Evolutionary conservation across 2,797 vertebrate species (phyloP).

Genomic region (Rhabdomys pumilio): DNA sequence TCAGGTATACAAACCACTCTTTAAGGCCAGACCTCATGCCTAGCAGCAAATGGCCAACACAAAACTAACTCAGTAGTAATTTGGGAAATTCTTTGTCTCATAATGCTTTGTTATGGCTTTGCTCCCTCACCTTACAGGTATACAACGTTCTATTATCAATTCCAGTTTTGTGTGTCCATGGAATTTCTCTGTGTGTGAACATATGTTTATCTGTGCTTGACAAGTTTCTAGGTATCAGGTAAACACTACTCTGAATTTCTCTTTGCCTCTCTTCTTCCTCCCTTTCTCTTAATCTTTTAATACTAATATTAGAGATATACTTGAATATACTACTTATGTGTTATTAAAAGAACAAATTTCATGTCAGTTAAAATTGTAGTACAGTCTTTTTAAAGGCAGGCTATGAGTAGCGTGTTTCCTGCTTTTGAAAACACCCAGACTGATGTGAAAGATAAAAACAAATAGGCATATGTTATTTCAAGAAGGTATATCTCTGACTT

Average conservation of each 20-base stretch:
- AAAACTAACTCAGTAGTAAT: background rate
- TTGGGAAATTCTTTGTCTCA: background rate
- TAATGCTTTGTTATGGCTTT: background rate
- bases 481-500: background rate
- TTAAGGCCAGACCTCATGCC: background rate
- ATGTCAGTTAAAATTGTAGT: slow-evolving; percentile 39
- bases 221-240: background rate
- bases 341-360: background rate
- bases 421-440: background rate
- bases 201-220: background rate
- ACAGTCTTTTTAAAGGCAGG: background rate
- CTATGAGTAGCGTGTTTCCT: background rate
- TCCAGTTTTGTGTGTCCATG: background rate
- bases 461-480: background rate
- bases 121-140: background rate
- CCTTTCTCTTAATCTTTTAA: background rate
- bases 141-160: background rate
- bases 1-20: no score
- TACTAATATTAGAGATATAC: background rate
- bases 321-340: background rate
- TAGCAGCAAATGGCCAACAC: background rate
- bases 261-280: background rate
- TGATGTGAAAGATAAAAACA: background rate
- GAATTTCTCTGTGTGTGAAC: background rate
- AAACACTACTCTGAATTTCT: background rate